Conservation (phyloP, 2,888 invertebrate genomes). For the Cosmopolites sordidus region DNA sequence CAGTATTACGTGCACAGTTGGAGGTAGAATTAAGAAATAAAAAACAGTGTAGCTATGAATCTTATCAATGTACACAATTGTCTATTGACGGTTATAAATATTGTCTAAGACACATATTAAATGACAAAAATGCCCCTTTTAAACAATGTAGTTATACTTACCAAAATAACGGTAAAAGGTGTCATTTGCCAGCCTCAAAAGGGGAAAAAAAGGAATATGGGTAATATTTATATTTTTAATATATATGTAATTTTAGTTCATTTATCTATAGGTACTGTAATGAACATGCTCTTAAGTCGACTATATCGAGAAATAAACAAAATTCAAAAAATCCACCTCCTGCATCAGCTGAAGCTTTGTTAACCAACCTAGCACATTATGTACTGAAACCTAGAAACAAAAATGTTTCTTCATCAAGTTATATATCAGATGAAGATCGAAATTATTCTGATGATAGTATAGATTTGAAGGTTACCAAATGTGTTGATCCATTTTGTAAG, state of each 20-base stretch:
- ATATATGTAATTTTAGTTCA: background rate
- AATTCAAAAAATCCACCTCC: slow-evolving; percentile 59
- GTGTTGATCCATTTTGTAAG: slow-evolving; percentile 60
- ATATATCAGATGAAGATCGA: slow-evolving; percentile 40
- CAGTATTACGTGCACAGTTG: slow-evolving; percentile 49
- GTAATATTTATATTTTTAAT: slow-evolving; percentile 39
- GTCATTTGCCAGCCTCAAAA: slow-evolving; percentile 72
- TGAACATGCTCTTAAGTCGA: slow-evolving; percentile 65
- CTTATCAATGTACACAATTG: slow-evolving; percentile 64
- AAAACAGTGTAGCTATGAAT: slow-evolving; percentile 58
- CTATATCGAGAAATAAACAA: slow-evolving; percentile 59
- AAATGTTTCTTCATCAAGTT: slow-evolving; percentile 33
- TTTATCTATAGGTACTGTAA: slow-evolving; percentile 56
- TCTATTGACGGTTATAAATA: slow-evolving; percentile 69
- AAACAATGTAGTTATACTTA: slow-evolving; percentile 72
- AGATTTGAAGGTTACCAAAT: slow-evolving; percentile 48
- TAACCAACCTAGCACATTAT: slow-evolving; percentile 64
- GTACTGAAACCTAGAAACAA: slow-evolving; percentile 46
- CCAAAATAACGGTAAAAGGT: slow-evolving; percentile 66
- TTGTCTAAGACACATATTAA: slow-evolving; percentile 79
- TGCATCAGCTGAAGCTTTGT: slow-evolving; percentile 62
- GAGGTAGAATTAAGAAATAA: slow-evolving; percentile 60
- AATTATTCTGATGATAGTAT: slow-evolving; percentile 38
- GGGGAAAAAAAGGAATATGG: slow-evolving; percentile 66
- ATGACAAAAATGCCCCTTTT: slow-evolving; percentile 79